A percentile compares a stretch with the other conserved stretches of the same genome.
phyloP scores from a whole-genome alignment of 1,140 invertebrate species.

The Aleiodes sp. region DNA sequence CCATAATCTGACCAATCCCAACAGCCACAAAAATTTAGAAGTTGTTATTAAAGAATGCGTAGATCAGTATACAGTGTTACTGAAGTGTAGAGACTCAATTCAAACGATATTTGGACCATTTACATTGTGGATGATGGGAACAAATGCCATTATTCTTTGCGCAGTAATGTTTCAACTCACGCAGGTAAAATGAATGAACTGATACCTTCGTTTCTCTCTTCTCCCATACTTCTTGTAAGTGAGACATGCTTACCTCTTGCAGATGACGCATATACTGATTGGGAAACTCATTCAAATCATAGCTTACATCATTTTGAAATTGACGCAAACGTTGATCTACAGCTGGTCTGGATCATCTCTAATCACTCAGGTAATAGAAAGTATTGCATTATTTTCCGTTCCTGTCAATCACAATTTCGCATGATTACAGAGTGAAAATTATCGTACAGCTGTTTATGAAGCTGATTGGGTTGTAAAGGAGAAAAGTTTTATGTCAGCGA shows the following conservation, averaged over 20 bases:
- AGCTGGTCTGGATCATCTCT: constrained; percentile 7
- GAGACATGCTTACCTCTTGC: neutral
- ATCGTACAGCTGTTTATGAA: constrained; percentile 28
- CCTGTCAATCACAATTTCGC: neutral
- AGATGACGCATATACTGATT: neutral
- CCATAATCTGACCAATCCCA: constrained; percentile 27
- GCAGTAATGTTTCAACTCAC: constrained; percentile 44
- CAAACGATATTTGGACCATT: constrained; percentile 44
- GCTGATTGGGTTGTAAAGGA: constrained; percentile 36
- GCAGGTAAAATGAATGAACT: constrained; percentile 44
- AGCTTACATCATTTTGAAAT: constrained; percentile 32
- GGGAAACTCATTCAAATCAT: neutral
- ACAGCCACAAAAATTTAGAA: constrained; percentile 18
- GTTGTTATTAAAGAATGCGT: constrained; percentile 32
- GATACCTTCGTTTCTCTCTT: neutral
- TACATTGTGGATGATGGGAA: constrained; percentile 38
- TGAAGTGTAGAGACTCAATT: constrained; percentile 33
- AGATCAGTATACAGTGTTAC: constrained; percentile 22
- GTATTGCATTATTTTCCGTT: neutral
- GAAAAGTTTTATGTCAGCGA: constrained; percentile 17
- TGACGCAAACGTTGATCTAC: constrained; percentile 24
- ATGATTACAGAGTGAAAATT: constrained; percentile 35
- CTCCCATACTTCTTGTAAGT: neutral
- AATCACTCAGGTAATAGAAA: neutral
- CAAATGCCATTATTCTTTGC: constrained; percentile 42